A percentile compares a stretch with the other conserved stretches of the same genome.
These are phyloP conservation scores for Parotia lawesii DNA, from an alignment of 2,113 vertebrate genomes.

Conservation along the genomic window DNA sequence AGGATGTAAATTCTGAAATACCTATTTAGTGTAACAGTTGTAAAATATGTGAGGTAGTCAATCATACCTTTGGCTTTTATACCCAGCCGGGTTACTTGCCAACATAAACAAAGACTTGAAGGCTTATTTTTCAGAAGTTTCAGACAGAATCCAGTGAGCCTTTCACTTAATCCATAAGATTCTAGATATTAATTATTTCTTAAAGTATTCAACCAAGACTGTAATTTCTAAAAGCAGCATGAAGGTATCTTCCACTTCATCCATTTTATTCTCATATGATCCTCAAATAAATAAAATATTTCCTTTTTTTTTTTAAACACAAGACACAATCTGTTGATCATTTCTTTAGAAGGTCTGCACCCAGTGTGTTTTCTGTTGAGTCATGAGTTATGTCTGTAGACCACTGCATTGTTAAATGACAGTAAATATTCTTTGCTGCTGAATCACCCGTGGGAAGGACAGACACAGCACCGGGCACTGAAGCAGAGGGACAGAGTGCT, in stretches of 20 bases:
- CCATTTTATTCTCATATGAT: not conserved
- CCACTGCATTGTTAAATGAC: not conserved
- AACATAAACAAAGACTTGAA: constrained; percentile 51
- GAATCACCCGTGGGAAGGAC: not conserved
- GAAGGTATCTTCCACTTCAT: not conserved
- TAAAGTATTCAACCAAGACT: not conserved
- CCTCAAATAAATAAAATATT: not conserved
- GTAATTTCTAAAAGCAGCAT: not conserved
- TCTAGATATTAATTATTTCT: constrained; percentile 21
- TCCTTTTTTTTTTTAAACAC: not conserved
- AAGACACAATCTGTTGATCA: not conserved
- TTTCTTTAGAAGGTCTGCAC: not conserved
- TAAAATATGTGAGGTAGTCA: constrained; percentile 49
- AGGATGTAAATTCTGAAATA: constrained; percentile 41
- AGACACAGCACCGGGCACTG: not conserved
- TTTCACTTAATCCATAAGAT: constrained; percentile 22
- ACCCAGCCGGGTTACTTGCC: constrained; percentile 23
- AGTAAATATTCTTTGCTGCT: not conserved
- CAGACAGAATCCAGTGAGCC: constrained; percentile 27
- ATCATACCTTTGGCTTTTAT: constrained; percentile 43
- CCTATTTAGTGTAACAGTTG: constrained; percentile 29
- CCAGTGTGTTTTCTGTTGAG: not conserved
- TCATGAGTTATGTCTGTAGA: not conserved
- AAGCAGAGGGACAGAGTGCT: not conserved
- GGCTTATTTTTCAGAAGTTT: constrained; percentile 37